Base-by-base conservation (phyloP, 2,113 vertebrate genomes). In the Porphyrio hochstetteri region DNA sequence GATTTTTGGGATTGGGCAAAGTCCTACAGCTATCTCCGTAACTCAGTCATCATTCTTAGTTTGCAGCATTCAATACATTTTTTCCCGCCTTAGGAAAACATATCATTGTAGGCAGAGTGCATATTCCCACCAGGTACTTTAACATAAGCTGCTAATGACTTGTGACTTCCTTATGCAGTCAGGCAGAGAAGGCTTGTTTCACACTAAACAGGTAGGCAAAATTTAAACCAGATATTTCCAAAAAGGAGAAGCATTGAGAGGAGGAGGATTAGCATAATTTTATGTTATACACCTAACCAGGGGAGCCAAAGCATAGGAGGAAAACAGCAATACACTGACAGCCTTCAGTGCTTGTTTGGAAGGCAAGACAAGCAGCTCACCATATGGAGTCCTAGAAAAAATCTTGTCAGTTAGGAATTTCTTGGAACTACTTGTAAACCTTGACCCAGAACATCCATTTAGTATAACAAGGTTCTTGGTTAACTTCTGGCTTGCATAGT, bases 141-240 rank as follows among this genome's bases (percentile, higher is more conserved):
- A 95, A 74, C 79, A 84, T 96, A 97, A 98, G 75, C 94, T 96
- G 97, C 96, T 98, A 97, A 98, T 96, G 93, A 97, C 93, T 97
- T 97, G 97, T 96, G 95, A 98, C 90, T 97, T 98, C 96, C 96
- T 96, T 88, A 94, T 90, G 82, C 86, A 97, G 75, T 95, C 91
- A 91, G 59, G 90, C 92, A 93, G 91, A 94, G 76, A 88, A 82
- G 84, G 77, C 85, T 96, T 86, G 82, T 93, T 93, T 79, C 77
- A 40, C 78, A 53, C 52, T 50, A 86, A 89, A 81, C 86, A 97
- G 94, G 94, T 97, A 97, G 96, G 93, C 91, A 96, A 97, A 97
- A 98, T 93, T 97, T 76, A 92, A 98, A 97, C 81, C 95, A 98
- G 94, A 97, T 95, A 57, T 79, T 81, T 96, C 79, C 50, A 89